Percentiles rank a stretch among this genome's conserved stretches.
Evolutionary conservation across 2,888 invertebrate genomes (phyloP).

Genomic region (Dolichopus griseipennis): DNA sequence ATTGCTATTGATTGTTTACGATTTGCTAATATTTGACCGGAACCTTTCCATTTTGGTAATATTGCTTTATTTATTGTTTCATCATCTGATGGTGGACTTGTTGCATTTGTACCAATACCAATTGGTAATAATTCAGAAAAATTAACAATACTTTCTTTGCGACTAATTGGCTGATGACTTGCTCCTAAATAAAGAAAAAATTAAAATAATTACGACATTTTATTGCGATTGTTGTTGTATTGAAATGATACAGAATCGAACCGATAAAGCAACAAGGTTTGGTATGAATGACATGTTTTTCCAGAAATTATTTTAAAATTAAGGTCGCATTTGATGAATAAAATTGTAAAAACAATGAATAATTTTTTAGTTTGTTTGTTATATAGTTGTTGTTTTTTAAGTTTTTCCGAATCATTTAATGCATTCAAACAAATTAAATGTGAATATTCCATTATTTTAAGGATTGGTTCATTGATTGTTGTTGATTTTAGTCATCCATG

Average conservation of each 20-base stretch:
- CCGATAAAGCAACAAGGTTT: no score
- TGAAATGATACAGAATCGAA: background rate
- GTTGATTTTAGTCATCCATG: no score
- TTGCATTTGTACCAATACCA: constrained; percentile 44
- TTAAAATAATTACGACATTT: background rate
- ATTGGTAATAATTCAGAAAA: constrained; percentile 43
- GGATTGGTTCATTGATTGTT: no score
- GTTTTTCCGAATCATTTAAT: no score
- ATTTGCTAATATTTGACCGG: constrained; percentile 32
- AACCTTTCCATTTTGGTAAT: constrained; percentile 40
- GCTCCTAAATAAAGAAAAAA: constrained; percentile 28
- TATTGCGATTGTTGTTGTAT: constrained; percentile 12
- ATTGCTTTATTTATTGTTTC: constrained; percentile 35
- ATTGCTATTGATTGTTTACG: constrained; percentile 35
- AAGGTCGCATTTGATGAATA: no score
- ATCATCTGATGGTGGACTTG: constrained; percentile 52
- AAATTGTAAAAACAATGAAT: no score
- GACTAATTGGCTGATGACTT: constrained; percentile 36
- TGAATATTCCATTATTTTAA: no score
- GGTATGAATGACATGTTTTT: no score
- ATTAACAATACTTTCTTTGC: constrained; percentile 53
- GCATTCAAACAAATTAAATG: no score
- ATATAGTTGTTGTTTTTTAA: no score
- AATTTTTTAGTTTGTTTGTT: no score
- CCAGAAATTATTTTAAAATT: no score